Conservation (phyloP, 2,888 invertebrate species). For the Siphlonurus alternatus region DNA sequence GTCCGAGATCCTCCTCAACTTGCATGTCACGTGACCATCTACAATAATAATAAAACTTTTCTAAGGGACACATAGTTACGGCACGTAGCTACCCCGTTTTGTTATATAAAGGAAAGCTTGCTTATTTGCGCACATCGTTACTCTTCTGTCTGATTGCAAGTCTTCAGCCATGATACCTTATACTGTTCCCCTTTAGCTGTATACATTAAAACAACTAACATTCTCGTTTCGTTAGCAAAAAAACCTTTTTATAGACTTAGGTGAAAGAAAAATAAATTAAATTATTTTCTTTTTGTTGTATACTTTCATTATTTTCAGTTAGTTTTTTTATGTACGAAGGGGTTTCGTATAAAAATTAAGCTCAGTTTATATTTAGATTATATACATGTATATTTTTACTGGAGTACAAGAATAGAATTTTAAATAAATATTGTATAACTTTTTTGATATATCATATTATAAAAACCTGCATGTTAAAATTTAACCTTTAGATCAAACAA, state of each 20-base stretch:
- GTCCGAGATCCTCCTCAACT: neutral
- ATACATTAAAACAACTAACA: neutral
- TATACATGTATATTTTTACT: no score
- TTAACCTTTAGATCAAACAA: no score
- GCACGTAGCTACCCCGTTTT: neutral
- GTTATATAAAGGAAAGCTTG: neutral
- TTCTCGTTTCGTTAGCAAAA: neutral
- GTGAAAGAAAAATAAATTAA: neutral
- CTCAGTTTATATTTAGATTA: no score
- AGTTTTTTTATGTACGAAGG: no score
- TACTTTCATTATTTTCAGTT: neutral
- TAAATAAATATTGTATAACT: no score
- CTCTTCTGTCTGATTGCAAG: neutral
- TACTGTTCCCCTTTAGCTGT: neutral
- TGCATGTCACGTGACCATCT: neutral
- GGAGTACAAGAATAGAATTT: no score
- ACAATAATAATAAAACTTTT: neutral
- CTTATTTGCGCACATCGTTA: neutral
- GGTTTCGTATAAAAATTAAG: no score
- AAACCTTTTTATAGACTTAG: neutral
- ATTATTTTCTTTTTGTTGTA: neutral
- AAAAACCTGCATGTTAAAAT: no score
- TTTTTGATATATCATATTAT: no score
- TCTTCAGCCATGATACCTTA: neutral
- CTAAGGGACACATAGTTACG: no score